Conservation (phyloP, 2,113 vertebrate species). For the Mystacornis crossleyi region DNA sequence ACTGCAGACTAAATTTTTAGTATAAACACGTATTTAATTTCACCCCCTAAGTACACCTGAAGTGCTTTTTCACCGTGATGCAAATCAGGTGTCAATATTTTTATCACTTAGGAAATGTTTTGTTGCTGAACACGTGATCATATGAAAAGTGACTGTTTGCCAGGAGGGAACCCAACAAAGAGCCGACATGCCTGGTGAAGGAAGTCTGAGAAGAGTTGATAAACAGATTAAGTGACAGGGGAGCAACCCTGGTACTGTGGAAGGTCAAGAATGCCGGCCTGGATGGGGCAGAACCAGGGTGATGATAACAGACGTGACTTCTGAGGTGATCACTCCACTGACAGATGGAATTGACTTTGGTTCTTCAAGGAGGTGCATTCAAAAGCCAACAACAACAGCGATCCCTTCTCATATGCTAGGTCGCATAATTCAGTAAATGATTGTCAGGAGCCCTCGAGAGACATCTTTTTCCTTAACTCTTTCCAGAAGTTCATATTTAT, state of each 20-base stretch:
- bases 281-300: background rate
- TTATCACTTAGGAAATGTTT: background rate
- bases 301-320: background rate
- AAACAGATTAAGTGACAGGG: background rate
- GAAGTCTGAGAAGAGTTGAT: background rate
- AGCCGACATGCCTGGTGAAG: background rate
- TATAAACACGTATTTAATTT: background rate
- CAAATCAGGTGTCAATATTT: fast-evolving
- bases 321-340: background rate
- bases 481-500: slow-evolving; percentile 37
- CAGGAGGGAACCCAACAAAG: background rate
- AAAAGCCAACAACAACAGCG: background rate
- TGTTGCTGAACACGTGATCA: fast-evolving
- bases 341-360: background rate
- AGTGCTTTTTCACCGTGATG: background rate
- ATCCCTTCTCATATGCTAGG: background rate
- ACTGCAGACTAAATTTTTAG: background rate
- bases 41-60: background rate
- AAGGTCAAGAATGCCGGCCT: background rate
- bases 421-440: background rate
- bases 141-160: background rate
- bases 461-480: background rate
- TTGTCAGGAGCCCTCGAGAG: background rate
- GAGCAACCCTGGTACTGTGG: background rate
- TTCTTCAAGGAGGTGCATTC: background rate